Evolutionary conservation across 2,797 vertebrate genomes (phyloP).

Genomic region (Coracias cyanogaster): DNA sequence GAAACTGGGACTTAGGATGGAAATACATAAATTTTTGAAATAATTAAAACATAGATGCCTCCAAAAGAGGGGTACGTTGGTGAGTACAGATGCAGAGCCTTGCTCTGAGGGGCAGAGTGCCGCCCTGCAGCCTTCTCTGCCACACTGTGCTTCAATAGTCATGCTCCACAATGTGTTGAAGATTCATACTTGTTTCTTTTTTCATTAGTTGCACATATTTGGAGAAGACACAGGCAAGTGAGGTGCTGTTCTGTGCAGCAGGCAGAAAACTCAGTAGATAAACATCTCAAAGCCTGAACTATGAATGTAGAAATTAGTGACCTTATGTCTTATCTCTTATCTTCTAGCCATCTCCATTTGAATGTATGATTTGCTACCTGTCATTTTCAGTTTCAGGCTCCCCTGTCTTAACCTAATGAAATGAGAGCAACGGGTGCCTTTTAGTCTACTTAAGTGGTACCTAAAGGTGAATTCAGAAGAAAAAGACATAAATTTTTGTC

Average conservation of each 20-base stretch:
- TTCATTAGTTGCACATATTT: neutral
- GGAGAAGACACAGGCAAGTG: neutral
- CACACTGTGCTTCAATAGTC: neutral
- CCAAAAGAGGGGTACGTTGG: fast-evolving
- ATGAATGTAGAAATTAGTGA: neutral
- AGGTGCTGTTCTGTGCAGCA: neutral
- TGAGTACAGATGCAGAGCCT: neutral
- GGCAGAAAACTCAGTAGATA: neutral
- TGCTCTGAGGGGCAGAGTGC: neutral
- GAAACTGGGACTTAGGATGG: neutral
- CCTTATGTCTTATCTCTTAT: neutral
- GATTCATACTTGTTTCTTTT: neutral
- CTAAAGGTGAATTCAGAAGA: neutral
- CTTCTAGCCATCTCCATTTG: neutral
- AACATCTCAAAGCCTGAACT: neutral
- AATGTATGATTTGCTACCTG: neutral
- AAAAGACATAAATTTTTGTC: neutral
- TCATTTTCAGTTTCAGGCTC: neutral
- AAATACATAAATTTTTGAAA: neutral
- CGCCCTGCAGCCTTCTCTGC: neutral
- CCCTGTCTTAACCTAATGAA: neutral
- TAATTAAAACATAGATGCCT: fast-evolving
- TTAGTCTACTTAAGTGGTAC: neutral
- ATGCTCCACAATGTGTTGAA: neutral
- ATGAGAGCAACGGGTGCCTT: neutral